Conservation (phyloP, 64 coral and sea anemone genomes). For the Anthopleura sola region DNA sequence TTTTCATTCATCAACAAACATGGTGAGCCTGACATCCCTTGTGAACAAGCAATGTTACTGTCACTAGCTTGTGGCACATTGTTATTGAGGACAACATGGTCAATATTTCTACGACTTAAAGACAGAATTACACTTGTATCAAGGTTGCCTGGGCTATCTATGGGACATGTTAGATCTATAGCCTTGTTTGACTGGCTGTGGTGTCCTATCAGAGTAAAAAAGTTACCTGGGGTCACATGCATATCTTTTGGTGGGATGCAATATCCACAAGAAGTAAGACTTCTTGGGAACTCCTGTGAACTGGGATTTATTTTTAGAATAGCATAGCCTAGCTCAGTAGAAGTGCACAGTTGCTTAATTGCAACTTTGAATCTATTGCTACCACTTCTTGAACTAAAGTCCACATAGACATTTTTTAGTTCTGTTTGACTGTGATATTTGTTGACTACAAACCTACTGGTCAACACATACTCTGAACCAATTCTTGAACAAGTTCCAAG, state of each 20-base stretch:
- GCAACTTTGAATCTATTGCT: neutral
- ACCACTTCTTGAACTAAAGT: neutral
- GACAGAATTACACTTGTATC: constrained; percentile 1
- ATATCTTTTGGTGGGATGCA: neutral
- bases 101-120: neutral
- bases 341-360: neutral
- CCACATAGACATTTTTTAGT: neutral
- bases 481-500: neutral
- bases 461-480: constrained; percentile 4
- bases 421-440: neutral
- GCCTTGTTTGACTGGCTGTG: neutral
- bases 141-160: neutral
- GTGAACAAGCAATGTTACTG: neutral
- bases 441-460: neutral
- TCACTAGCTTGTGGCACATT: neutral
- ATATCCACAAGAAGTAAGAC: neutral
- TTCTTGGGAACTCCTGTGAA: neutral
- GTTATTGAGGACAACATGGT: neutral
- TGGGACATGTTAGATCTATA: neutral
- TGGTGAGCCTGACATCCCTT: constrained; percentile 2
- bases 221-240: neutral
- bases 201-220: neutral
- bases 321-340: constrained; percentile 1
- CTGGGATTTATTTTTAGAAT: neutral
- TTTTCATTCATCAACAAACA: neutral